These are phyloP conservation scores for western clawed frog (Xenopus tropicalis) DNA, from an alignment of 2,113 vertebrate species.

Conservation along the genomic window UCB_Xtro_10.0 CM004448.2:111725001-111725500, in stretches of 20 bases:
- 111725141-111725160: neutral
- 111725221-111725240: conserved; percentile 1
- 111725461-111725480: too few species aligned
- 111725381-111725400: too few species aligned
- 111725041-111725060: conserved; percentile 10
- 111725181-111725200: conserved; percentile 8
- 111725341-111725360: too few species aligned
- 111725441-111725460: too few species aligned
- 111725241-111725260: conserved; percentile 1
- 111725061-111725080: conserved; percentile 14
- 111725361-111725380: too few species aligned
- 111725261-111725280: conserved; percentile 12
- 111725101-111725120: conserved; percentile 19
- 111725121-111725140: conserved; percentile 2
- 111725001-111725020: neutral
- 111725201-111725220: conserved; percentile 1
- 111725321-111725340: too few species aligned
- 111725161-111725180: conserved; percentile 8
- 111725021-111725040: conserved; percentile 2
- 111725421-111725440: too few species aligned
- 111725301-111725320: too few species aligned
- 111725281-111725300: too few species aligned
- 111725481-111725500: too few species aligned
- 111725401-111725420: too few species aligned
- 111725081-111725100: conserved; percentile 35